A percentile compares a stretch with the other conserved stretches of the same genome.
Conservation (phyloP, 2,888 invertebrate genomes). For the Ditylenchus weischeri region DNA sequence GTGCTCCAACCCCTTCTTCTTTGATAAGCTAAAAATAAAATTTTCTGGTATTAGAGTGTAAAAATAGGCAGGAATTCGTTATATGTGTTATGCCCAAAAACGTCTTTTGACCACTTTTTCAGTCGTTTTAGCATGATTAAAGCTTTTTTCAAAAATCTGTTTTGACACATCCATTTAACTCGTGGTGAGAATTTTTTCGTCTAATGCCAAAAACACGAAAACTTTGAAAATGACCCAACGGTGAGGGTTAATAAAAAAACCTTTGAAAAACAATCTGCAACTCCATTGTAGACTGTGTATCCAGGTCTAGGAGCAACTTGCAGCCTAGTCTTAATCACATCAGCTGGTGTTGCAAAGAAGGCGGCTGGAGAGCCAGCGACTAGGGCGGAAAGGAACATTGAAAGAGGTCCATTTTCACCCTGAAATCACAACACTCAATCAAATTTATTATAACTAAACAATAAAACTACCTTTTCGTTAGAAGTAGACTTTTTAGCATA, state of each 20-base stretch:
- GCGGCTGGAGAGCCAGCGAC: conserved; percentile 7
- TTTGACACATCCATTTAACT: no score
- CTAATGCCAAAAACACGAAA: no score
- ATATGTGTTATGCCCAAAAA: no score
- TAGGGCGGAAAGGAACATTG: conserved; percentile 1
- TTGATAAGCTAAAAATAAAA: background rate
- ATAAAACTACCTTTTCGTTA: conserved; percentile 6
- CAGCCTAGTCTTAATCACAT: conserved; percentile 8
- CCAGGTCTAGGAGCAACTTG: conserved; percentile 7
- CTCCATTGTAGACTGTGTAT: conserved; percentile 8
- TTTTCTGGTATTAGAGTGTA: no score
- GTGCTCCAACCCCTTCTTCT: conserved; percentile 10
- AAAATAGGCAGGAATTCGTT: no score
- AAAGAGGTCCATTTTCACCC: background rate
- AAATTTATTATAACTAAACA: background rate
- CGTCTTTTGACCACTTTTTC: no score
- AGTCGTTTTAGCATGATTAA: no score
- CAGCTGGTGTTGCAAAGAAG: conserved; percentile 4
- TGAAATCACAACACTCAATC: background rate
- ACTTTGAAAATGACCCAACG: no score
- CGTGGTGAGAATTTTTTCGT: no score
- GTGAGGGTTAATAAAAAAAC: no score
- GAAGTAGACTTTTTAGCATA: background rate
- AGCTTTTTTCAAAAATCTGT: no score
- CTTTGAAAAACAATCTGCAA: background rate